These are phyloP conservation scores for Sturmia bella DNA, from an alignment of 2,888 invertebrate genomes.

Conservation along the genomic window DNA sequence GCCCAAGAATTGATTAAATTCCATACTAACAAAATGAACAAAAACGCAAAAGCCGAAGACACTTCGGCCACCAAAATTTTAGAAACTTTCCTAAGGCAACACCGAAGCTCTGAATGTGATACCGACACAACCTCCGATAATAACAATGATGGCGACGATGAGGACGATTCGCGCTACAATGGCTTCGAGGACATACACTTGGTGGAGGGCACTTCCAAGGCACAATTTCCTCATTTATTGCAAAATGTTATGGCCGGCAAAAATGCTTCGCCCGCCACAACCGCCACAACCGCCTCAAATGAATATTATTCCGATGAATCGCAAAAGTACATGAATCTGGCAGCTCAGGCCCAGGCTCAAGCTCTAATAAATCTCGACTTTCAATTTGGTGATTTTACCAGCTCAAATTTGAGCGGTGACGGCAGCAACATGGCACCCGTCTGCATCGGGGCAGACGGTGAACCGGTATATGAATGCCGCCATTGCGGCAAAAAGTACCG, in stretches of 20 bases:
- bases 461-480: constrained; percentile 83
- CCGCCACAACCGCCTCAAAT: constrained; percentile 48
- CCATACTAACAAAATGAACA: constrained; percentile 43
- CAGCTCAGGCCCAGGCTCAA: constrained; percentile 78
- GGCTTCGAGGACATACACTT: constrained; percentile 82
- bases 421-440: constrained; percentile 83
- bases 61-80: constrained; percentile 74
- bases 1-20: constrained; percentile 76
- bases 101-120: constrained; percentile 75
- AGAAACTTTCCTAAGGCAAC: constrained; percentile 76
- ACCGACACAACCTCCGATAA: constrained; percentile 72
- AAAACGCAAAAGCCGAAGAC: constrained; percentile 37
- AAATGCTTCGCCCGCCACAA: constrained; percentile 40
- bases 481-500: constrained; percentile 92
- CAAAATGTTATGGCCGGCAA: constrained; percentile 64
- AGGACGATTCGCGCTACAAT: constrained; percentile 79
- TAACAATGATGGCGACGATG: constrained; percentile 75
- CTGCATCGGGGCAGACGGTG: constrained; percentile 83
- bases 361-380: constrained; percentile 78
- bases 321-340: constrained; percentile 75
- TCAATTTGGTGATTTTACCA: constrained; percentile 76
- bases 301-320: constrained; percentile 76
- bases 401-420: constrained; percentile 50
- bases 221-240: constrained; percentile 65
- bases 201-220: constrained; percentile 77